These are phyloP conservation scores for Rhimphoctona megacephalus DNA, from an alignment of 2,888 invertebrate genomes.

Conservation along the genomic window DNA sequence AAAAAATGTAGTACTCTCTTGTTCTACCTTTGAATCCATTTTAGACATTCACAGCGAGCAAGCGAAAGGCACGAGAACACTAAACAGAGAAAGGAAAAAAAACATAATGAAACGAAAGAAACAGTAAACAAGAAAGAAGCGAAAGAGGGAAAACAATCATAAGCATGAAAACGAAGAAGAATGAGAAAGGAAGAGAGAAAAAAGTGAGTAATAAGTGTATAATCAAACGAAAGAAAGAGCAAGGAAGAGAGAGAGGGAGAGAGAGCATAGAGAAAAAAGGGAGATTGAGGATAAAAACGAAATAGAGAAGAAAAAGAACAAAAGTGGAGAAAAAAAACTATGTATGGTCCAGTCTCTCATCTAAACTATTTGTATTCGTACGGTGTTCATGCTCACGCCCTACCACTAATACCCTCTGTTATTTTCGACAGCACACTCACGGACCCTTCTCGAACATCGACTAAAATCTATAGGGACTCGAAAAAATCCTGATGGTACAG, in stretches of 20 bases:
- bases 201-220: not conserved
- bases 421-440: conserved; percentile 35
- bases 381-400: conserved; percentile 2
- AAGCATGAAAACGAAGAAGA: not conserved
- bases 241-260: not conserved
- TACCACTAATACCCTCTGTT: conserved; percentile 29
- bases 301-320: not conserved
- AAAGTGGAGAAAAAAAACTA: not conserved
- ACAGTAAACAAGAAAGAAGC: not conserved
- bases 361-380: not conserved
- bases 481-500: conserved; percentile 1
- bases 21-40: conserved; percentile 21
- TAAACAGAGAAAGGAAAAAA: not conserved
- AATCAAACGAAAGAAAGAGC: not conserved
- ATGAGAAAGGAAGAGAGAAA: not conserved
- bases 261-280: not conserved
- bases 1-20: conserved; percentile 14
- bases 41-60: conserved; percentile 1
- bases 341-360: not conserved
- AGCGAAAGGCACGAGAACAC: conserved; percentile 13
- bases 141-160: not conserved
- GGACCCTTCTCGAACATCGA: conserved; percentile 29
- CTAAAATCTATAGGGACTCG: not conserved
- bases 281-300: conserved; percentile 17
- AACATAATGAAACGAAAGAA: conserved; percentile 4